A percentile compares a stretch with the other conserved stretches of the same genome.
Conservation (phyloP, 2,888 invertebrate species). For the Rhagonycha fulva region DNA sequence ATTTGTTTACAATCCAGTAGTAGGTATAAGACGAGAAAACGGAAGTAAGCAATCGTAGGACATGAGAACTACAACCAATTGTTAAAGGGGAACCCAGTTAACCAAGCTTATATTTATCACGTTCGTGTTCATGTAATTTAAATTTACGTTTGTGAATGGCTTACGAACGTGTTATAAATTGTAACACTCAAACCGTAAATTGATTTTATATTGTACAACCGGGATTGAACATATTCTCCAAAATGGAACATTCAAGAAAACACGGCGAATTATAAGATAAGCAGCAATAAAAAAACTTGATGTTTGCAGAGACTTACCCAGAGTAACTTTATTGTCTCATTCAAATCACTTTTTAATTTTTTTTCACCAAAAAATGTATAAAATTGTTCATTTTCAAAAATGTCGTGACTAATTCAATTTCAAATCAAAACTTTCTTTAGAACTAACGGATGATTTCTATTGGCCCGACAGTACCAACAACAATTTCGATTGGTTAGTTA, state of each 20-base stretch:
- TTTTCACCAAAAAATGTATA: too few species aligned
- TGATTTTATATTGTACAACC: neutral
- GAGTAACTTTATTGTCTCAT: neutral
- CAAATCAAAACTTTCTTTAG: too few species aligned
- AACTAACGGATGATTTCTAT: too few species aligned
- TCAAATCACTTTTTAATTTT: too few species aligned
- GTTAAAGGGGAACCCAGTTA: conserved; percentile 13
- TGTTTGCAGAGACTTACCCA: neutral
- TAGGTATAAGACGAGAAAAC: conserved; percentile 11
- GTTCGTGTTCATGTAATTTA: conserved; percentile 28
- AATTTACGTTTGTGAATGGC: conserved; percentile 23
- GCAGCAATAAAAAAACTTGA: neutral
- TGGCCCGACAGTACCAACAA: too few species aligned
- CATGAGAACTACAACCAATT: conserved; percentile 21
- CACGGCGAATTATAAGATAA: neutral
- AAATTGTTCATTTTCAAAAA: too few species aligned
- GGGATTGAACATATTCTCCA: neutral
- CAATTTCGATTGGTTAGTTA: too few species aligned
- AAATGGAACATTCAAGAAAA: neutral
- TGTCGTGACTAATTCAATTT: too few species aligned
- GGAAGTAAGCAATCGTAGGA: conserved; percentile 20
- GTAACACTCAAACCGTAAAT: conserved; percentile 12
- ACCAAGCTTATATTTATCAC: conserved; percentile 28
- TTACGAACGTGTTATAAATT: conserved; percentile 16
- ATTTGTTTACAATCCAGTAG: neutral